Conservation (phyloP, 2,888 invertebrate genomes). For the Amphimallon solstitiale region DNA sequence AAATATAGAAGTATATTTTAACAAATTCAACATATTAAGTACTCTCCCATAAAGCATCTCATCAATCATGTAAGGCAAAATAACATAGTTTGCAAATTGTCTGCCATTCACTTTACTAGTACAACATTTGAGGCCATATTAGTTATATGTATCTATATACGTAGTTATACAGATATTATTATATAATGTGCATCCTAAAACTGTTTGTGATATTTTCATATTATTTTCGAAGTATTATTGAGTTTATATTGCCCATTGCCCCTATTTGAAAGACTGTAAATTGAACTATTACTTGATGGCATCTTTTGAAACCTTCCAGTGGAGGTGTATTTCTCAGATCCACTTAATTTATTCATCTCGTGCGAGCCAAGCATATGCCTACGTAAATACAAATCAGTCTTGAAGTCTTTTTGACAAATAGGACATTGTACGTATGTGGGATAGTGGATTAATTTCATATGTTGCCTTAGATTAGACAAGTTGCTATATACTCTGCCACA, state of each 20-base stretch:
- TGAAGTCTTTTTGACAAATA: slow-evolving; percentile 71
- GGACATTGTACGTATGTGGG: slow-evolving; percentile 71
- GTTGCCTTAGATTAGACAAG: slow-evolving; percentile 72
- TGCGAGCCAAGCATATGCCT: slow-evolving; percentile 70
- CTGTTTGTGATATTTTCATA: slow-evolving; percentile 6
- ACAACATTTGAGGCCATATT: too few species aligned
- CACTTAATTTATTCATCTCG: slow-evolving; percentile 52
- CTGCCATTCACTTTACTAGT: too few species aligned
- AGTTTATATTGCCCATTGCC: slow-evolving; percentile 21
- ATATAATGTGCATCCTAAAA: neutral
- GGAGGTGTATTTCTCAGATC: slow-evolving; percentile 14
- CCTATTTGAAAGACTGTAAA: neutral
- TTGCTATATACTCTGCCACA: slow-evolving; percentile 74
- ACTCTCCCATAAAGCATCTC: too few species aligned
- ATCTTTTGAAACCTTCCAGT: slow-evolving; percentile 8
- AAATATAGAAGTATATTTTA: too few species aligned
- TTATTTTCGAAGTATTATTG: slow-evolving; percentile 15
- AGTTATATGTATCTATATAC: too few species aligned
- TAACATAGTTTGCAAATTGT: too few species aligned
- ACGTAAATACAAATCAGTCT: slow-evolving; percentile 71
- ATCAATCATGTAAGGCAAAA: too few species aligned
- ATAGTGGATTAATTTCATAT: slow-evolving; percentile 74
- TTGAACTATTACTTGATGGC: slow-evolving; percentile 2
- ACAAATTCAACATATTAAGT: too few species aligned
- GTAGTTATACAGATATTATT: neutral